A percentile compares a stretch with the other conserved stretches of the same genome.
Conservation (phyloP, 2,113 vertebrate species). For the Falcunculus frontatus region DNA sequence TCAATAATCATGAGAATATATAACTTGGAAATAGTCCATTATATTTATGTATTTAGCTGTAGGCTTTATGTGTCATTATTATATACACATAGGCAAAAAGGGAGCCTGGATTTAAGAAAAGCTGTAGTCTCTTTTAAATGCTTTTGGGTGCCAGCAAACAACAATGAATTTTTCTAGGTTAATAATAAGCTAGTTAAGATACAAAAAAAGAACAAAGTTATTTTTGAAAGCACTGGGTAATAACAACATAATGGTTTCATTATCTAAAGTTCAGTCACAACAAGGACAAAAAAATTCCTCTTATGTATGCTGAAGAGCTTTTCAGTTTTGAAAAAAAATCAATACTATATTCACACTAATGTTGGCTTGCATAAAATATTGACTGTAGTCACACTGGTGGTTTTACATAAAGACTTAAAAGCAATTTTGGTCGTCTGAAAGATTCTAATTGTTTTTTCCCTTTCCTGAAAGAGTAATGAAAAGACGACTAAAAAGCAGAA, state of each 20-base stretch:
- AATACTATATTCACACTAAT: constrained; percentile 48
- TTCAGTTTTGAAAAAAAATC: constrained; percentile 46
- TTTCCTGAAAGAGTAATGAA: constrained; percentile 67
- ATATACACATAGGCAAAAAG: neutral
- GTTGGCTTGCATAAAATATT: constrained; percentile 65
- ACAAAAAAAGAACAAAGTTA: neutral
- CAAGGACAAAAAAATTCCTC: neutral
- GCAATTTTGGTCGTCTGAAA: constrained; percentile 39
- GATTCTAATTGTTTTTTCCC: constrained; percentile 65
- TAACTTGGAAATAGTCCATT: neutral
- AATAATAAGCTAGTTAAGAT: neutral
- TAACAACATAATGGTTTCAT: constrained; percentile 21
- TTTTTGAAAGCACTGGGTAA: constrained; percentile 19
- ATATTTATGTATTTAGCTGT: neutral
- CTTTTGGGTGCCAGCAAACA: neutral
- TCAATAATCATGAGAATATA: neutral
- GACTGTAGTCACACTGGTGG: neutral
- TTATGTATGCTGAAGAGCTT: constrained; percentile 31
- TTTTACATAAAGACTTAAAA: constrained; percentile 58
- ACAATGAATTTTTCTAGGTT: neutral
- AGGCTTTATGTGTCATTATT: neutral
- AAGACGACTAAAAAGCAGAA: constrained; percentile 66
- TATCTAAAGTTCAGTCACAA: constrained; percentile 50
- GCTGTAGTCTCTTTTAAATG: neutral
- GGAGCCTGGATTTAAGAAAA: neutral